Evolutionary conservation across 2,888 invertebrate species (phyloP), one percentile per base, ranked within the genome.

Genomic region (Sisyra nigra): DNA sequence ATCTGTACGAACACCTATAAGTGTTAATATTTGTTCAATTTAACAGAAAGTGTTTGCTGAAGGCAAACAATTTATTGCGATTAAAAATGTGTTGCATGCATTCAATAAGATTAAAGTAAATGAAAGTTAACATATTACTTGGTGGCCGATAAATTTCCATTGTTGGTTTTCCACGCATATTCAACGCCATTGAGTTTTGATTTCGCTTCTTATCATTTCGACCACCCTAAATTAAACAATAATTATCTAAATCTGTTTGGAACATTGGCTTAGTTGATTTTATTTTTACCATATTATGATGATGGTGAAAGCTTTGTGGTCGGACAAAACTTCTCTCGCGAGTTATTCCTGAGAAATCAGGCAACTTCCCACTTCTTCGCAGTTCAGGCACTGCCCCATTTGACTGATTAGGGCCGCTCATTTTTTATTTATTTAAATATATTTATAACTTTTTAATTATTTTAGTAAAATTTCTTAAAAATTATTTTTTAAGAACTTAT

Each of bases 131-230:
- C 24, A 24, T 24, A 24, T 24, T 61, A 85, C 85, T 88, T 60
- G 89, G 88, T 46, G 89, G 89, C 57, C 87, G 74, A 61, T 89
- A 89, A 53, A 89, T 83, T 66, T 88, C 86, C 66, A 89, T 73
- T 17, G 85, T 80, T 9, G 88, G 88, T 61, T 88, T 88, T 41
- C 78, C 75, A 58, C 78, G 75, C 42, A 65, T 57, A 24, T 38
- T 43, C 46, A 70, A 63, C 38, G 76, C 74, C 57, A 81, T 70
- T 50, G 79, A 81, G 65, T 80, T 76, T 61, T 77, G 82, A 55
- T 79, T 72, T 53, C 83, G 72, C 65, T 81, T 82, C 57, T 68
- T 63, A 47, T 71, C 68, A 57, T 74, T 69, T 52, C 68, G 62
- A 67, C 73, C 58, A 62, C 62, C 52, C 32, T 55, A 55, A 45